Conservation (phyloP, 2,113 vertebrate species). For the Bos taurus region ARS-UCD2.0 NC_037347.1:14339501-14340000, state of each 20-base stretch:
- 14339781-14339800: background rate
- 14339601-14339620: background rate
- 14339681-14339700: background rate
- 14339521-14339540: background rate
- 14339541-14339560: background rate
- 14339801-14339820: background rate
- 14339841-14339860: background rate
- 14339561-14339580: background rate
- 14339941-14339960: slow-evolving; percentile 44
- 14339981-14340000: slow-evolving; percentile 19
- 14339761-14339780: background rate
- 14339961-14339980: background rate
- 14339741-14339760: background rate
- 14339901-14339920: slow-evolving; percentile 47
- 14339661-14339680: background rate
- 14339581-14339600: background rate
- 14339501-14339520: background rate
- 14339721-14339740: background rate
- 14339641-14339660: background rate
- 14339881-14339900: slow-evolving; percentile 42
- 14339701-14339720: background rate
- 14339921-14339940: slow-evolving; percentile 51
- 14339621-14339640: background rate
- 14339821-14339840: background rate
- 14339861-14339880: background rate